phyloP scores from a whole-genome alignment of 2,888 invertebrate species.

The Tenthredo notha region DNA sequence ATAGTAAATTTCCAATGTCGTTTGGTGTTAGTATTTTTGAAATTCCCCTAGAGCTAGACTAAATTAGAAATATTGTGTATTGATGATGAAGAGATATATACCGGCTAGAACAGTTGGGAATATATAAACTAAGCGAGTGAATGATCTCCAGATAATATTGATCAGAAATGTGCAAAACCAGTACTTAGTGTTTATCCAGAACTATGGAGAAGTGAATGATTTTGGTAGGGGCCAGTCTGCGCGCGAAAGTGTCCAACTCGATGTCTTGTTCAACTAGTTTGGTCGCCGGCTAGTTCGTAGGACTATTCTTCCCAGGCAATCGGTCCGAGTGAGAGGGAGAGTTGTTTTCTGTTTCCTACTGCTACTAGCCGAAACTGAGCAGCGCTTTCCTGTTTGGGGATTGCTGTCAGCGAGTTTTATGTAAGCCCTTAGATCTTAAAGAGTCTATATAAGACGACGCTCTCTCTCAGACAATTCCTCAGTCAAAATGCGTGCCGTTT shows the following conservation, averaged over 20 bases:
- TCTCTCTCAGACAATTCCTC: slow-evolving; percentile 44
- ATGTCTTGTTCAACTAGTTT: slow-evolving; percentile 45
- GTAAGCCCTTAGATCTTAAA: slow-evolving; percentile 52
- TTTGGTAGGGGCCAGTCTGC: slow-evolving; percentile 50
- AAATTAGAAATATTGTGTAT: background rate
- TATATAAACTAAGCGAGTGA: background rate
- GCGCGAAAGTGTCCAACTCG: slow-evolving; percentile 49
- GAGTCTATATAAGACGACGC: slow-evolving; percentile 49
- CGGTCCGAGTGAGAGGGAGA: slow-evolving; percentile 49
- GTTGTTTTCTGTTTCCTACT: slow-evolving; percentile 48
- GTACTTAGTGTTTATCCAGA: slow-evolving; percentile 31
- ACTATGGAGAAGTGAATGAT: slow-evolving; percentile 38
- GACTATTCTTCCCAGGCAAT: slow-evolving; percentile 49
- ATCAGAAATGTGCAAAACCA: slow-evolving; percentile 8
- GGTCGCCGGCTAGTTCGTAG: slow-evolving; percentile 47
- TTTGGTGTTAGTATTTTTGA: slow-evolving; percentile 27
- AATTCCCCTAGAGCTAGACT: background rate
- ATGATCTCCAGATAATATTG: background rate
- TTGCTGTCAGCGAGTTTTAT: slow-evolving; percentile 48
- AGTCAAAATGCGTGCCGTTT: slow-evolving; percentile 52
- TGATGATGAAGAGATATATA: too few species aligned
- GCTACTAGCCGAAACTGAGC: slow-evolving; percentile 45
- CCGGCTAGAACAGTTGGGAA: background rate
- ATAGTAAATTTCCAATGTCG: slow-evolving; percentile 19
- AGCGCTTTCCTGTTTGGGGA: slow-evolving; percentile 44